A percentile compares a stretch with the other conserved stretches of the same genome.
Evolutionary conservation across 1,140 invertebrate species (phyloP).

Genomic region (Lucilia cuprina): DNA sequence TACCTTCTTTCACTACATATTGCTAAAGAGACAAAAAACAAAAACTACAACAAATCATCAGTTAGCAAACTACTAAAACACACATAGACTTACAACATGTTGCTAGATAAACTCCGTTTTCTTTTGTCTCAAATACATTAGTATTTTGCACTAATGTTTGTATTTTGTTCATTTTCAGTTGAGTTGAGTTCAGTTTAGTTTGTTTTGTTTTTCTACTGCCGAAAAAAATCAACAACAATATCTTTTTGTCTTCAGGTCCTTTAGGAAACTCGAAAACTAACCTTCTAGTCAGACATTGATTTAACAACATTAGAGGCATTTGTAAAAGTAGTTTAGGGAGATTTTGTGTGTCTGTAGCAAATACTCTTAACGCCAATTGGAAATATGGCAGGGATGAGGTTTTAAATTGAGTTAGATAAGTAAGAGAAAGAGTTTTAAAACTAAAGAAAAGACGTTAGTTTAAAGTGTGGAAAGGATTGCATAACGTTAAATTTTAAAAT

Average conservation of each 20-base stretch:
- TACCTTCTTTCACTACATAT: neutral
- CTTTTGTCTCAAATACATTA: slow-evolving; percentile 1
- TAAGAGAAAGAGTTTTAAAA: no score
- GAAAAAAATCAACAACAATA: neutral
- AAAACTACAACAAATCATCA: neutral
- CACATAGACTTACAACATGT: neutral
- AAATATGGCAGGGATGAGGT: no score
- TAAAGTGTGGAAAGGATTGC: no score
- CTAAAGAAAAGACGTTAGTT: no score
- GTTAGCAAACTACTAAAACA: neutral
- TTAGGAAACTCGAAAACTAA: neutral
- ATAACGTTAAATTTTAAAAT: no score
- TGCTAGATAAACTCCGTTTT: neutral
- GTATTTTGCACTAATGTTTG: neutral
- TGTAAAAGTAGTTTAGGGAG: slow-evolving; percentile 13
- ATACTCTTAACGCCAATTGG: neutral
- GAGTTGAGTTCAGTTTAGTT: neutral
- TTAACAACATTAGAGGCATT: slow-evolving; percentile 29
- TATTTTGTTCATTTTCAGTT: neutral
- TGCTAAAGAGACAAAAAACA: neutral
- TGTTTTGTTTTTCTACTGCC: neutral
- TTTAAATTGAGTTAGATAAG: no score
- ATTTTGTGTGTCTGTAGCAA: neutral
- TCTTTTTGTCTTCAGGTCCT: neutral
- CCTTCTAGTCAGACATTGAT: neutral